Evolutionary conservation across 2,113 vertebrate genomes (phyloP).

Genomic region (Archilochus colubris): DNA sequence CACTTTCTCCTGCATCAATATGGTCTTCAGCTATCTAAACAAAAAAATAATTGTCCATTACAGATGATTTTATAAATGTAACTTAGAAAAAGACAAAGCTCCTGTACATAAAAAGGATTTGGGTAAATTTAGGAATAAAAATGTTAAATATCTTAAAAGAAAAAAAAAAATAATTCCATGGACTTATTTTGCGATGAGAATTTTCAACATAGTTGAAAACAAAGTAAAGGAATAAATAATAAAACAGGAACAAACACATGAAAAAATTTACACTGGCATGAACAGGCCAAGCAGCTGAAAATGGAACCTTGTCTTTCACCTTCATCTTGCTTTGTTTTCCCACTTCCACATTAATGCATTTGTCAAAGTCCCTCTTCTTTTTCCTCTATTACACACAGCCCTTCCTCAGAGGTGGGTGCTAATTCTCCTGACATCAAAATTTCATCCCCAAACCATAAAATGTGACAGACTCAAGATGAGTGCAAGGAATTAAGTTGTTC

Average conservation of each 20-base stretch:
- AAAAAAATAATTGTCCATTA: background rate
- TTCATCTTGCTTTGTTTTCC: background rate
- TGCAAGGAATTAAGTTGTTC: background rate
- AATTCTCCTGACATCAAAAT: background rate
- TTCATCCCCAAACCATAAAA: background rate
- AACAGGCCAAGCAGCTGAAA: background rate
- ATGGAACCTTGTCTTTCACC: background rate
- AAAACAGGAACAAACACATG: background rate
- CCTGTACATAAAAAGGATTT: background rate
- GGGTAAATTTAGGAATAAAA: background rate
- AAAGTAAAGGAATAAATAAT: background rate
- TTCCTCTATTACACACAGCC: background rate
- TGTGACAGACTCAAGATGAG: fast-evolving
- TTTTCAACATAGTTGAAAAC: background rate
- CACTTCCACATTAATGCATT: background rate
- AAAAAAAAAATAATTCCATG: background rate
- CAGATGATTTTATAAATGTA: fast-evolving
- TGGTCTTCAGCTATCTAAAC: background rate
- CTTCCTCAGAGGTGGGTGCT: background rate
- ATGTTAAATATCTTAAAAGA: background rate
- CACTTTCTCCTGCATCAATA: background rate
- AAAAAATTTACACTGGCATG: background rate
- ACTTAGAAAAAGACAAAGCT: background rate
- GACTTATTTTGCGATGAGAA: background rate
- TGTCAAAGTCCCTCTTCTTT: background rate